phyloP scores from a whole-genome alignment of 2,113 vertebrate genomes.

The Lophotis ruficrista region DNA sequence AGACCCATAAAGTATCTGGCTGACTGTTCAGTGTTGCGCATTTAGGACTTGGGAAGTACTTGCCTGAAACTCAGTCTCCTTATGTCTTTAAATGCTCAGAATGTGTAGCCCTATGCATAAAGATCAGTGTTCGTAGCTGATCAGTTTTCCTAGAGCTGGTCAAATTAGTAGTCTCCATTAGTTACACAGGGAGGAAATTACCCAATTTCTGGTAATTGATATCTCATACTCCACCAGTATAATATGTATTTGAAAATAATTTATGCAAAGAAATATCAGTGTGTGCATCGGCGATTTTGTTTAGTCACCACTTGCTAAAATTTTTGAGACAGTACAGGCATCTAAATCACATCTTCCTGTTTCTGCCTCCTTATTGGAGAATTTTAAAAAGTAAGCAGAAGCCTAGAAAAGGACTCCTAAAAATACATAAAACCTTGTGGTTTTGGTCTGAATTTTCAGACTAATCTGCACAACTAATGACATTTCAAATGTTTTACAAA shows the following conservation, averaged over 20 bases:
- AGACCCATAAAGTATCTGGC: background rate
- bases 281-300: background rate
- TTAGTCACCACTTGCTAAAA: background rate
- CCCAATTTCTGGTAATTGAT: background rate
- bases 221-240: background rate
- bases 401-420: background rate
- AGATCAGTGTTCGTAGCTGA: background rate
- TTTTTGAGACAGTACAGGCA: background rate
- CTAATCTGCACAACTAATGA: background rate
- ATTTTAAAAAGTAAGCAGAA: background rate
- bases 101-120: background rate
- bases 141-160: background rate
- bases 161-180: background rate
- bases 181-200: background rate
- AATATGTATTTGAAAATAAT: background rate
- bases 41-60: background rate
- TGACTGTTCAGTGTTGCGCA: background rate
- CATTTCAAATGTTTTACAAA: background rate
- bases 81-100: background rate
- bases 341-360: background rate
- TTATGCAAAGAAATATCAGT: background rate
- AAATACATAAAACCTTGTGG: background rate
- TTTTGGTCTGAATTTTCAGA: background rate
- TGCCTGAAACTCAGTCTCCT: background rate
- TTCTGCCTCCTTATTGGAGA: background rate